phyloP scores from a whole-genome alignment of 2,888 invertebrate genomes.

The Beris chalybata region DNA sequence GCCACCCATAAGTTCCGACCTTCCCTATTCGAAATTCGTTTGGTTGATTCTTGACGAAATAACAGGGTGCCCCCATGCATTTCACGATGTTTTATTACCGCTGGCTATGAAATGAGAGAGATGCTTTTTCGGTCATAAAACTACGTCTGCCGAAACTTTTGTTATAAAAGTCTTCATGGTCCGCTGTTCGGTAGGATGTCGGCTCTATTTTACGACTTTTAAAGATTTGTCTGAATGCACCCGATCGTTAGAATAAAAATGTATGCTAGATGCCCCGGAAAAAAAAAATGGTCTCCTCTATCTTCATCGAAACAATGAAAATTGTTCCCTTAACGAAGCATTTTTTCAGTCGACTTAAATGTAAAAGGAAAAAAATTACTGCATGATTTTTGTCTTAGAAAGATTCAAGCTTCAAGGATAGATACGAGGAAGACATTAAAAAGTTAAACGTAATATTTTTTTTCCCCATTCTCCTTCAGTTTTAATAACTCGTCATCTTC shows the following conservation, averaged over 20 bases:
- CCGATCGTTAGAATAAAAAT: slow-evolving; percentile 35
- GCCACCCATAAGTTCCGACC: not conserved
- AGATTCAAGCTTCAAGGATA: too few relatives aligned
- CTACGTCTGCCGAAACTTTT: slow-evolving; percentile 38
- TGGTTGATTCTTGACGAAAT: slow-evolving; percentile 31
- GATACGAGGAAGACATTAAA: slow-evolving; percentile 16
- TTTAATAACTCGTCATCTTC: slow-evolving; percentile 23
- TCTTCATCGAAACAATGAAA: slow-evolving; percentile 17
- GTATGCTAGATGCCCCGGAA: slow-evolving; percentile 8
- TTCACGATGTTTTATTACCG: slow-evolving; percentile 38
- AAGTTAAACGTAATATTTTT: slow-evolving; percentile 16
- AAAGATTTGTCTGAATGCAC: slow-evolving; percentile 37
- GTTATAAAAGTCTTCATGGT: slow-evolving; percentile 37
- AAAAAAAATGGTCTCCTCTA: slow-evolving; percentile 1
- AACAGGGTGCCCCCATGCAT: slow-evolving; percentile 29
- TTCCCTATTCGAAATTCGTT: slow-evolving; percentile 13
- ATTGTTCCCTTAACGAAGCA: not conserved
- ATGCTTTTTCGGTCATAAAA: slow-evolving; percentile 35
- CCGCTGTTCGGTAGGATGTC: slow-evolving; percentile 27
- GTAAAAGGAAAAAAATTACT: not conserved
- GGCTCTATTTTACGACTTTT: slow-evolving; percentile 36
- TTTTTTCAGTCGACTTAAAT: not conserved
- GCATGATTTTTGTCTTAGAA: not conserved
- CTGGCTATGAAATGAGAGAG: slow-evolving; percentile 26
- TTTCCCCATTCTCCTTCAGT: slow-evolving; percentile 2